Evolutionary conservation across 2,797 vertebrate species (phyloP).

Genomic region (Neostethus bicornis): DNA sequence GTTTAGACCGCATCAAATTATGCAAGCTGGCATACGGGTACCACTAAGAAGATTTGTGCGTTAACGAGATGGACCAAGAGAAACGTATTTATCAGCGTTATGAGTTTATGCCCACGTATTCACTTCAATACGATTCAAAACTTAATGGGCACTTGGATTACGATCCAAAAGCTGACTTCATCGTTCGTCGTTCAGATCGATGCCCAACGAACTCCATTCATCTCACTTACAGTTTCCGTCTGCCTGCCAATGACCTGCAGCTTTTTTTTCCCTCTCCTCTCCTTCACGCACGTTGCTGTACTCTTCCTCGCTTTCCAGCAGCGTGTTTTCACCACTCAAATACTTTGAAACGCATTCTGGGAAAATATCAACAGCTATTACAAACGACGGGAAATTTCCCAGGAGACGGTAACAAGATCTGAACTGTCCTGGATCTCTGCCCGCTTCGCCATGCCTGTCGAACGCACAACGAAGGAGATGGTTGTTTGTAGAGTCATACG

Average conservation of each 20-base stretch:
- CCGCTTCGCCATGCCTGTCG: constrained; percentile 5
- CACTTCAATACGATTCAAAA: background rate
- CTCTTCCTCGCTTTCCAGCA: constrained; percentile 16
- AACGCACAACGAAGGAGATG: background rate
- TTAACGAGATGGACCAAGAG: too few species aligned
- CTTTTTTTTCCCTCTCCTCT: constrained; percentile 15
- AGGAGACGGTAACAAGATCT: constrained; percentile 1
- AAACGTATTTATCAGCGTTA: too few species aligned
- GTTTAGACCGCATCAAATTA: too few species aligned
- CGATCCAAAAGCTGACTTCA: too few species aligned
- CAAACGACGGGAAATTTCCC: constrained; percentile 13
- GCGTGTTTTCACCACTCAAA: background rate
- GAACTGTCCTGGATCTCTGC: constrained; percentile 7
- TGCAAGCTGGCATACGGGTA: too few species aligned
- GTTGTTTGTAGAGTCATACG: constrained; percentile 2
- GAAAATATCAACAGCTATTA: constrained; percentile 2
- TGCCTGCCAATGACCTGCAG: constrained; percentile 29
- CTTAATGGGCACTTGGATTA: background rate
- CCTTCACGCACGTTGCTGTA: constrained; percentile 25
- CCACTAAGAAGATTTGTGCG: too few species aligned
- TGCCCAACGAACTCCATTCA: constrained; percentile 49
- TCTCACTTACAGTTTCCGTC: constrained; percentile 30
- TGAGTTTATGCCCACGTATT: too few species aligned
- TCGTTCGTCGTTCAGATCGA: constrained; percentile 42
- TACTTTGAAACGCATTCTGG: constrained; percentile 2